Base-by-base conservation (phyloP, 1,140 invertebrate species). In the Copidosoma floridanum region DNA sequence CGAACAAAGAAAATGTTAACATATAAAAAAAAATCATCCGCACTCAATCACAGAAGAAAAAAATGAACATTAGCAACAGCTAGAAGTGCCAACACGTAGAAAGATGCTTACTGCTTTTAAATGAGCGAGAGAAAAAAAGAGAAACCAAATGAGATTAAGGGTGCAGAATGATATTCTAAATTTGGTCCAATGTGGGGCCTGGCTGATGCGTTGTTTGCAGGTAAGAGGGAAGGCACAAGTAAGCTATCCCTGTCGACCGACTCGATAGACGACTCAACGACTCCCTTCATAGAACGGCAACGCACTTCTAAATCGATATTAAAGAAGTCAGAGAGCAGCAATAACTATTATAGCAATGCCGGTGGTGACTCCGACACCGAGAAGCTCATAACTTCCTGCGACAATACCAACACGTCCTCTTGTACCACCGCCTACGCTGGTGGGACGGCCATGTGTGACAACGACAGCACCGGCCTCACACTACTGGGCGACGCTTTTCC, bases 291-390 rank as follows among this genome's bases (percentile, higher is more conserved):
- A 65, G 86, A 87, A 72, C 82, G 81, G 57, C 85, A 85, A 63
- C 80, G 85, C 29, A 80, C 84, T 68, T 89, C 86, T 46, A 91
- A 90, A 76, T 91, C 89, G 58, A 91, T 92, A 71, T 76, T 92
- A 66, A 92, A 91, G 81, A 88, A 88, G 74, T 87, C 88, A 37
- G 88, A 90, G 68, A 82, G 77, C 64, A 79, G 78, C 66, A 80
- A 77, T 51, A 74, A 74, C 59, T 74, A 79, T 57, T 79, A 79
- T 61, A 73, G 65, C 65, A 75, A 68, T 57, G 75, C 74, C 76
- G 65, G 74, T 83, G 65, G 75, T 84, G 88, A 77, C 73, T 89
- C 89, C 23, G 90, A 92, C 76, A 90, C 87, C 56, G 89, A 92
- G 76, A 86, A 90, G 65, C 81, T 92, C 29, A 87, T 91, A 61